phyloP scores from a whole-genome alignment of 2,888 invertebrate species.

The Epistrophella euchroma region DNA sequence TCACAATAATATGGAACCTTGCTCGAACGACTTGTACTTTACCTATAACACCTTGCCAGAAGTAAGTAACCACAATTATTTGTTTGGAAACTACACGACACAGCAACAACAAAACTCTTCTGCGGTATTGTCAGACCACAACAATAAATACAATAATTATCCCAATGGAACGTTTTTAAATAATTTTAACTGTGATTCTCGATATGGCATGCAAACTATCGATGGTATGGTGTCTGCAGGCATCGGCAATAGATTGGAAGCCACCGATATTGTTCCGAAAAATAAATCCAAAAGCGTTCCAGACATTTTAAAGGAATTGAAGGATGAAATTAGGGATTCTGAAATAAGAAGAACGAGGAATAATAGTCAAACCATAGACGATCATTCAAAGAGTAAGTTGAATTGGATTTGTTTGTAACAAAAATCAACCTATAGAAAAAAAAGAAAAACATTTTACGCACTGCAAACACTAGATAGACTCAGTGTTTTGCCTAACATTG shows the following conservation, averaged over 20 bases:
- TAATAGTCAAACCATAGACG: constrained; percentile 84
- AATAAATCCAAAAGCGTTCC: constrained; percentile 88
- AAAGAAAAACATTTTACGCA: no score
- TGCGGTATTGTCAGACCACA: constrained; percentile 77
- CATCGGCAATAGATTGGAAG: constrained; percentile 81
- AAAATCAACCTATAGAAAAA: no score
- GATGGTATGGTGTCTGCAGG: constrained; percentile 80
- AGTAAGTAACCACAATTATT: constrained; percentile 83
- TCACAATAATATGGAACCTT: constrained; percentile 76
- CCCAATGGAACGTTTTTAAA: constrained; percentile 55
- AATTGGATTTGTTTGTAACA: no score
- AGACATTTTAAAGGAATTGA: constrained; percentile 90
- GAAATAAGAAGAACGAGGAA: constrained; percentile 85
- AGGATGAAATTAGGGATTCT: constrained; percentile 87
- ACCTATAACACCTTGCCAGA: constrained; percentile 82
- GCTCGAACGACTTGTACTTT: constrained; percentile 83
- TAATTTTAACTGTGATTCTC: constrained; percentile 69
- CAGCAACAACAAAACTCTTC: constrained; percentile 25
- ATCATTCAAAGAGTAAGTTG: constrained; percentile 68
- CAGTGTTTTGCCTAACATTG: no score
- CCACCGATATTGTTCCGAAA: constrained; percentile 80
- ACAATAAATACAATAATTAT: constrained; percentile 50
- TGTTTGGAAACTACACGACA: constrained; percentile 78
- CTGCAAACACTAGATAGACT: no score
- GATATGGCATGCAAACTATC: constrained; percentile 80